phyloP scores from a whole-genome alignment of 1,140 invertebrate species.

The Adelges cooleyi region DNA sequence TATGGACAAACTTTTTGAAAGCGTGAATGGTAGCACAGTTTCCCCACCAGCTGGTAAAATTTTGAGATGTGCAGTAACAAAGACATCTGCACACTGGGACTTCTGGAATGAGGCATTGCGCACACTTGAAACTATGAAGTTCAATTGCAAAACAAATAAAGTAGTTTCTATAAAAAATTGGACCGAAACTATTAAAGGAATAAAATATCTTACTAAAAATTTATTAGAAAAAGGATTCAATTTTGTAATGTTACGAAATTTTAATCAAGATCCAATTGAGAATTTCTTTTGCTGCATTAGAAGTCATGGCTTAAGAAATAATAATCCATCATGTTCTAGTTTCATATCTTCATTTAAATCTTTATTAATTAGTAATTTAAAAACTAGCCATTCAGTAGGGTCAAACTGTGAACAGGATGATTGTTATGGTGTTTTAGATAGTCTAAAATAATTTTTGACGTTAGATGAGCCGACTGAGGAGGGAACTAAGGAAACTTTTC shows the following conservation, averaged over 20 bases:
- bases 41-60: not conserved
- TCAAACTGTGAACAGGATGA: constrained; percentile 1
- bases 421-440: not conserved
- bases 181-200: too few relatives aligned
- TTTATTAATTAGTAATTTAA: not conserved
- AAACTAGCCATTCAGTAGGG: not conserved
- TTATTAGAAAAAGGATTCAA: constrained; percentile 5
- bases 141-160: too few relatives aligned
- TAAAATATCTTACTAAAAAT: too few relatives aligned
- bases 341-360: not conserved
- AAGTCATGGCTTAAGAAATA: constrained; percentile 6
- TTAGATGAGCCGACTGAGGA: too few relatives aligned
- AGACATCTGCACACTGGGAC: not conserved
- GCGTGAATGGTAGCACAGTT: not conserved
- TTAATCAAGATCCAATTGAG: constrained; percentile 28
- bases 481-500: too few relatives aligned
- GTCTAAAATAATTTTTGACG: too few relatives aligned
- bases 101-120: not conserved
- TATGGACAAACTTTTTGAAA: not conserved
- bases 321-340: constrained; percentile 1
- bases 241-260: not conserved
- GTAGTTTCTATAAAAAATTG: too few relatives aligned
- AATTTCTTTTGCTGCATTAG: constrained; percentile 23
- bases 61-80: not conserved
- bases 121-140: too few relatives aligned